Evolutionary conservation across 37 sponge, comb jelly and placozoan genomes (phyloP), one percentile per base, ranked within the genome.

Genomic region (Hexactinellida sp.): DNA sequence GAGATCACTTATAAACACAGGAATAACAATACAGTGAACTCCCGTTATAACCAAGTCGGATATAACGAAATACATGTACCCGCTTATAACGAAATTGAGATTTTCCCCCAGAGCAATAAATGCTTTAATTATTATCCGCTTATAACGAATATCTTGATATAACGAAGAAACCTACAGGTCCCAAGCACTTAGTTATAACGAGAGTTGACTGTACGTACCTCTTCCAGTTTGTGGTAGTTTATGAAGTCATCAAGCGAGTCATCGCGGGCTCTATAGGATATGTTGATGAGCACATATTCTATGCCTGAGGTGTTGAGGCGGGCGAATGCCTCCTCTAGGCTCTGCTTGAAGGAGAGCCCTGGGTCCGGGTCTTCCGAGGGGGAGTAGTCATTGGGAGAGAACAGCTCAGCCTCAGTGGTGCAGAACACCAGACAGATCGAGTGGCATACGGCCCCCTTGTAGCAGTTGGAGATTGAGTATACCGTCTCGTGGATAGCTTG

Each of bases 391-490:
- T 7, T 63, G 5, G 76, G 76, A 63, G 76, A 63, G 76, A 21
- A 63, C 5, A 63, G 34, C 30, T 63, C 76, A 9, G 16, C 16
- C 76, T 63, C 76, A 23, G 76, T 63, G 13, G 76, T 25, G 34
- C 76, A 63, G 76, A 63, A 63, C 34, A 63, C 76, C 5, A 63
- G 76, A 63, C 76, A 63, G 32, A 63, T n/a, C 3, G 76, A 63
- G 76, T 63, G 76, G 13, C 76, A 63, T 10, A 63, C 13, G 5
- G 76, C 76, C 13, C 76, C 76, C 30, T 63, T 63, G 76, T 63
- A 63, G 76, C 76, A 63, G 76, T 63, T 63, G 13, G 76, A 63
- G 76, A 63, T 63, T n/a, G 76, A 63, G 76, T 63, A 63, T 7
- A 63, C 76, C 13, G 76, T 63, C 76, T 63, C 76, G 30, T 63